A percentile compares a stretch with the other conserved stretches of the same genome.
Conservation (phyloP, 2,888 invertebrate species). For the Leptinotarsa rubiginosa region DNA sequence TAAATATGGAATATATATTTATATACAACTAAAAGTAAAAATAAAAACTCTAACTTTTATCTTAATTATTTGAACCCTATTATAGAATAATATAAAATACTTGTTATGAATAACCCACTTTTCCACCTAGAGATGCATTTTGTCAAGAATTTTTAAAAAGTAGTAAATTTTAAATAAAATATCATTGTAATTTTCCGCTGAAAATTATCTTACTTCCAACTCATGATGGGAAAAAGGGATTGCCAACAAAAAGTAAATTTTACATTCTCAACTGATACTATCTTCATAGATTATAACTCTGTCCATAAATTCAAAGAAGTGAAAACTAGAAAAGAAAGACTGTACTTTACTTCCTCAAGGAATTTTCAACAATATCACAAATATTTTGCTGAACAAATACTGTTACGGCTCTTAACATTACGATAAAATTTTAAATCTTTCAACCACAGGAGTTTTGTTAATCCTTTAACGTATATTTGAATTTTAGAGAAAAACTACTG, state of each 20-base stretch:
- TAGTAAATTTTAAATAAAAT: no score
- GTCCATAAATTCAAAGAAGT: no score
- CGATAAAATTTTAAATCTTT: background rate
- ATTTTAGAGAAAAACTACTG: background rate
- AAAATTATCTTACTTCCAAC: background rate
- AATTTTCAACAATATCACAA: background rate
- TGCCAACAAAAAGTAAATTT: background rate
- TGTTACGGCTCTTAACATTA: background rate
- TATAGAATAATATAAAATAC: constrained; percentile 7
- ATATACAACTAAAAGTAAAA: constrained; percentile 33
- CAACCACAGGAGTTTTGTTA: background rate
- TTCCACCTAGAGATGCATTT: background rate
- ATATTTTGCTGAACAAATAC: background rate
- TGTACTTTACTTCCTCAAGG: background rate
- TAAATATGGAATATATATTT: constrained; percentile 17
- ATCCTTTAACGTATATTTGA: background rate
- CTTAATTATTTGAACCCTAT: constrained; percentile 6
- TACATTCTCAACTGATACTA: background rate
- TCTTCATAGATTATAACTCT: no score
- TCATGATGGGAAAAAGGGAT: background rate
- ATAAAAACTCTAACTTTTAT: constrained; percentile 1
- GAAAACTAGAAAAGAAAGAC: background rate
- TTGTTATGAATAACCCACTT: background rate
- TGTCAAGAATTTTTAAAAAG: background rate
- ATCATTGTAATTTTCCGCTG: no score